Conservation (phyloP, 2,113 vertebrate species). For the Dolichotis patagonum region DNA sequence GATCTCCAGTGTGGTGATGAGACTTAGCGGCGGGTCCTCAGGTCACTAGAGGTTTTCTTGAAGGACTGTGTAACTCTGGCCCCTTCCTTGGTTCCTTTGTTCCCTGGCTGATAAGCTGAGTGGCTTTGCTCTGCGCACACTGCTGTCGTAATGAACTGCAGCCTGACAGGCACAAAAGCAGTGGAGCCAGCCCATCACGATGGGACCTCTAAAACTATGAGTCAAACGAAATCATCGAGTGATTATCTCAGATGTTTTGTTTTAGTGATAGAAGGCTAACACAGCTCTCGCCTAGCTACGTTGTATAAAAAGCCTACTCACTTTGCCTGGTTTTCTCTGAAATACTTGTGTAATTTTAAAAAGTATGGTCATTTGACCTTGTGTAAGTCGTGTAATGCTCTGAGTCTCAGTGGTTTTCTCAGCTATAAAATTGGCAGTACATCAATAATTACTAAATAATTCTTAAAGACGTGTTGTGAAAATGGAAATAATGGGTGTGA, state of each 20-base stretch:
- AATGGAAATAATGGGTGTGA: background rate
- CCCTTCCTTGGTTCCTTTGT: background rate
- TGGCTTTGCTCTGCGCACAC: background rate
- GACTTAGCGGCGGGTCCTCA: background rate
- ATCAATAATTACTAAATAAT: background rate
- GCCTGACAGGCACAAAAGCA: too few relatives aligned
- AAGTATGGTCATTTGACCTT: background rate
- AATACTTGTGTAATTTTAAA: conserved; percentile 2
- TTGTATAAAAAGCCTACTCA: background rate
- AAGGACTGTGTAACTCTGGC: background rate
- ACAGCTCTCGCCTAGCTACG: background rate
- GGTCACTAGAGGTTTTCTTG: background rate
- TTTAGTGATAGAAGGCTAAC: background rate
- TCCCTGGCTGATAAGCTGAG: background rate
- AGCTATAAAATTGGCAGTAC: background rate
- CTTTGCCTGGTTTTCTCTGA: background rate
- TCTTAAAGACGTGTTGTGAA: background rate
- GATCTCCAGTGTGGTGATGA: background rate
- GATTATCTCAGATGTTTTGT: background rate
- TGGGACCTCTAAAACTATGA: background rate
- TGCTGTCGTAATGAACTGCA: background rate
- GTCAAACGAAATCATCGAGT: background rate
- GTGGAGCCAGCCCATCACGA: background rate
- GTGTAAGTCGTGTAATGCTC: background rate
- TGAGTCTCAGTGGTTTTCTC: background rate